phyloP scores from a whole-genome alignment of 2,113 vertebrate species.

The Rhea americana region DNA sequence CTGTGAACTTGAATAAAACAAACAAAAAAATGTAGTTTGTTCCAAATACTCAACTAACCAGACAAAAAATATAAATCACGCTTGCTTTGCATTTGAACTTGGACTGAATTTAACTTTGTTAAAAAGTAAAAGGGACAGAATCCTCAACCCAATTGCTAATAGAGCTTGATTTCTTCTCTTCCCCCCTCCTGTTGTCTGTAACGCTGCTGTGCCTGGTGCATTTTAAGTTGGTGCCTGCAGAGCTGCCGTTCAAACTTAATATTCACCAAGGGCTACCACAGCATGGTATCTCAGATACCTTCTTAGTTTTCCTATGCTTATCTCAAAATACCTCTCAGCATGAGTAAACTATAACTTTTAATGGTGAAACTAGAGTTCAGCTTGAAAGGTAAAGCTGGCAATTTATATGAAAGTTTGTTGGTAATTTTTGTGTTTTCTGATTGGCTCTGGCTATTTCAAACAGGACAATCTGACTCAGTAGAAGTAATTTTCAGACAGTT shows the following conservation, averaged over 20 bases:
- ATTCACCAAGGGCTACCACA: not conserved
- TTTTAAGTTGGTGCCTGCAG: not conserved
- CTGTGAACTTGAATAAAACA: not conserved
- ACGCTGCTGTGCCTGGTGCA: not conserved
- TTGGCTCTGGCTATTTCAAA: not conserved
- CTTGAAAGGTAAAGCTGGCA: not conserved
- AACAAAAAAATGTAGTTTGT: not conserved
- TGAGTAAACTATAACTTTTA: slow-evolving; percentile 8
- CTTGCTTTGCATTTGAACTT: not conserved
- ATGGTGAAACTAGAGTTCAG: not conserved
- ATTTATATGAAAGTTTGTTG: not conserved
- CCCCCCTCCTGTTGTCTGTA: not conserved
- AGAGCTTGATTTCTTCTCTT: not conserved
- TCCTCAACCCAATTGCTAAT: fast-evolving
- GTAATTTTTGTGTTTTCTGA: not conserved
- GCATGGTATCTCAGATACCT: not conserved
- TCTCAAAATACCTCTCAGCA: not conserved
- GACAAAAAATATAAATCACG: not conserved
- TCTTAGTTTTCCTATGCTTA: slow-evolving; percentile 5
- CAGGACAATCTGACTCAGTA: not conserved
- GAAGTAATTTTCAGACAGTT: not conserved
- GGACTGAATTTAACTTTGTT: not conserved
- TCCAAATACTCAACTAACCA: not conserved
- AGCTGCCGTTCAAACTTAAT: not conserved
- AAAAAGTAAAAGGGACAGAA: not conserved